These are phyloP conservation scores for Mesembrinibis cayennensis DNA, from an alignment of 2,113 vertebrate species.

Conservation along the genomic window DNA sequence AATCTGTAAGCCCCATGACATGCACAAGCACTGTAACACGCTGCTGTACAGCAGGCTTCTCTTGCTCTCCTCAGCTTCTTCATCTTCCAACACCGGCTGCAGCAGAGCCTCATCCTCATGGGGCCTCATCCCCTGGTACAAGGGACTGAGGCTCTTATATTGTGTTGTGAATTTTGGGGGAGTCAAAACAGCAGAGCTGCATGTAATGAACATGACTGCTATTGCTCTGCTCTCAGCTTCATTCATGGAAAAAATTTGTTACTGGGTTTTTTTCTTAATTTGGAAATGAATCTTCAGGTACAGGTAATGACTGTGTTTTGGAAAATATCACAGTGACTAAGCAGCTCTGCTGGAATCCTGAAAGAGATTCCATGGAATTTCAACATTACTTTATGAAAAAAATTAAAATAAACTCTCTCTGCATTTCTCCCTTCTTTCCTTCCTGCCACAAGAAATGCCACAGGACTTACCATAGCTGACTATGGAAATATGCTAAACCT, in stretches of 20 bases:
- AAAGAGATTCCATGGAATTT: not conserved
- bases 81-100: not conserved
- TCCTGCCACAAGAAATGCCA: not conserved
- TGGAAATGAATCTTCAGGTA: not conserved
- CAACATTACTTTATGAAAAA: not conserved
- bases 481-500: not conserved
- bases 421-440: not conserved
- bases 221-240: not conserved
- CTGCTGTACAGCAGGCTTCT: not conserved
- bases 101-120: not conserved
- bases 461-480: not conserved
- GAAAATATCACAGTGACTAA: not conserved
- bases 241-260: not conserved
- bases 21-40: not conserved
- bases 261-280: not conserved
- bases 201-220: not conserved
- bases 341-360: not conserved
- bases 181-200: not conserved
- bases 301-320: not conserved
- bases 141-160: not conserved
- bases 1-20: not conserved
- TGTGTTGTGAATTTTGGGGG: not conserved
- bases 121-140: accelerated
- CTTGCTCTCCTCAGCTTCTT: not conserved
- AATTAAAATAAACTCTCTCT: not conserved